Base-by-base conservation (phyloP, 2,888 invertebrate genomes). In the Drosophila flavopinicola region DNA sequence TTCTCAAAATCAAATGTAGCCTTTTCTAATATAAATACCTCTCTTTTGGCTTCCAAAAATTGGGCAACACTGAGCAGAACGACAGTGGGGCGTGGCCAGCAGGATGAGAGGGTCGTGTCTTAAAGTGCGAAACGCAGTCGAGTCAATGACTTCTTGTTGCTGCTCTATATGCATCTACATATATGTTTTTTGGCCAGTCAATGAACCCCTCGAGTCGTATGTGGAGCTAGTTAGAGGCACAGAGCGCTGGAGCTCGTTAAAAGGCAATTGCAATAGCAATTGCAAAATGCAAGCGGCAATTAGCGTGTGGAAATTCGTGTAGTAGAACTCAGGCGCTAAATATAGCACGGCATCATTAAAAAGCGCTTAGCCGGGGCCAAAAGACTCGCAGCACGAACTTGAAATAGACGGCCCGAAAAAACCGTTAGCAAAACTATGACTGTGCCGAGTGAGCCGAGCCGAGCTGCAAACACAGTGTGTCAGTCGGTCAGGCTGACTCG, bases 331-430 rank as follows among this genome's bases (percentile, higher is more conserved):
- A 56, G 79, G 65, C 69, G 76, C 83, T 78, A 85, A 85, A 79
- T 72, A 82, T 85, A 78, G 79, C 79, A 78, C 79, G 65, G 64
- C 60, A 85, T 85, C 80, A 80, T 80, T 80, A 80, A 86, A 80
- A 80, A 85, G 59, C 77, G 86, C 84, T 80, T 80, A 85, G 82
- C 56, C 35, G 52, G 39, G 33, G 39, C 54, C 45, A 59, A 66
- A 56, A 53, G 39, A 59, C 57, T 27, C 54, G 23, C 37, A 44
- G 44, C 69, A 70, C 74, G 74, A 75, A 76, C 79, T 79, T 79
- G 71, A 68, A 70, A 70, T 51, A 64, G 68, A 58, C 66, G 44
- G 38, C 54, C 75, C 63, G 64, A 58, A 54, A 54, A 78, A 84
- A 70, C 82, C 78, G 87, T 80, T 85, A 54, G n/a, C 57, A 38